These are phyloP conservation scores for Phrynocephalus forsythii DNA, from an alignment of 2,797 vertebrate genomes.

Conservation along the genomic window DNA sequence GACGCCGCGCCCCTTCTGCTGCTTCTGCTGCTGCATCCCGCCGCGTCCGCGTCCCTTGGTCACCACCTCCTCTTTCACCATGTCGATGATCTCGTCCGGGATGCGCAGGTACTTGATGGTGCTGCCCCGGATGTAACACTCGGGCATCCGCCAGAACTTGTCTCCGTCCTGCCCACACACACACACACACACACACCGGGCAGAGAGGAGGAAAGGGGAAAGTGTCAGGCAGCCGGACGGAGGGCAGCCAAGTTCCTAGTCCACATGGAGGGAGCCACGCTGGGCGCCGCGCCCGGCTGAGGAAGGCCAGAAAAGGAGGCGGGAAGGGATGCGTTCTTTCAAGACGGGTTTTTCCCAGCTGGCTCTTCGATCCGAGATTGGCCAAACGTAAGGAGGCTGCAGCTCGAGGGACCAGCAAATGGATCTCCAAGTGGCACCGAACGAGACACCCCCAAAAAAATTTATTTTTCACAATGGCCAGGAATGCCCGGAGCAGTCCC, in stretches of 20 bases:
- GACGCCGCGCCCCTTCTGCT: slow-evolving; percentile 89
- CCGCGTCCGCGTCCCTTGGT: slow-evolving; percentile 94
- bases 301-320: no score
- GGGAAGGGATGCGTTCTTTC: no score
- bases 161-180: slow-evolving; percentile 87
- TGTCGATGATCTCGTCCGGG: slow-evolving; percentile 97
- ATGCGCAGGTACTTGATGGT: slow-evolving; percentile 98
- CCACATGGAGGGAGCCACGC: background rate
- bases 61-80: slow-evolving; percentile 97
- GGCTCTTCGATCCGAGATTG: no score
- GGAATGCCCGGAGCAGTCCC: no score
- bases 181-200: background rate
- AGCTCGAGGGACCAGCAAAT: no score
- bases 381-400: no score
- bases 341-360: no score
- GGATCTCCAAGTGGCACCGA: no score
- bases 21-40: slow-evolving; percentile 93
- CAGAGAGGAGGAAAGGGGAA: rapidly evolving
- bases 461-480: no score
- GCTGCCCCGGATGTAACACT: slow-evolving; percentile 97
- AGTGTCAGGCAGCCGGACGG: background rate
- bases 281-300: no score
- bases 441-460: no score
- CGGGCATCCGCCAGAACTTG: slow-evolving; percentile 99
- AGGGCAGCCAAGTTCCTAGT: no score